phyloP scores from a whole-genome alignment of 2,888 invertebrate species.

The Synanthedon myopaeformis region DNA sequence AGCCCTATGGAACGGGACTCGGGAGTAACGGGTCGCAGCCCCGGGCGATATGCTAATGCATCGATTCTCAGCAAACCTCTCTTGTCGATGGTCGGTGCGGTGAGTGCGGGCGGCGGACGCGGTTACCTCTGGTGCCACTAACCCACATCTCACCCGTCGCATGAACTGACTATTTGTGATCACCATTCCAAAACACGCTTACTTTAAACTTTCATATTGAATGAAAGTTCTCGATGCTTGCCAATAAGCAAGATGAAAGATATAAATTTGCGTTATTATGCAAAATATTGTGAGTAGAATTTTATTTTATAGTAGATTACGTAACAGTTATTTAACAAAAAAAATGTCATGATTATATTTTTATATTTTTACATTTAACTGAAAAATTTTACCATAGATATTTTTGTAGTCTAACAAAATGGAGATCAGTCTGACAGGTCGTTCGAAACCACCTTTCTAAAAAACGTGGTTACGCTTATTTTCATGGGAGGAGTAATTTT shows the following conservation, averaged over 20 bases:
- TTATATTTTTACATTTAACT: too few relatives aligned
- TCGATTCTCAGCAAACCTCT: conserved; percentile 32
- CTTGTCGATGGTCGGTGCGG: conserved; percentile 4
- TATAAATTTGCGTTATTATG: too few relatives aligned
- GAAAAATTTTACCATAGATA: too few relatives aligned
- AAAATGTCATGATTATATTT: too few relatives aligned
- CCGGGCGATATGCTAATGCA: conserved; percentile 57
- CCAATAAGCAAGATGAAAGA: conserved; percentile 16
- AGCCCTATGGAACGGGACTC: conserved; percentile 48
- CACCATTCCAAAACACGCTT: conserved; percentile 55
- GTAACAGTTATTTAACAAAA: too few relatives aligned
- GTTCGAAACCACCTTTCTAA: too few relatives aligned
- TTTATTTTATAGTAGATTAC: too few relatives aligned
- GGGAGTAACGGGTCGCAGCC: conserved; percentile 55
- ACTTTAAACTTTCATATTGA: conserved; percentile 61
- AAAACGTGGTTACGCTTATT: too few relatives aligned
- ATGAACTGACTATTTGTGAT: conserved; percentile 58
- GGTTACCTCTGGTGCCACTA: conserved; percentile 43
- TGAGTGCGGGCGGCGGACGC: conserved; percentile 24
- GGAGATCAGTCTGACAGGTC: too few relatives aligned
- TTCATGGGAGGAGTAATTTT: too few relatives aligned
- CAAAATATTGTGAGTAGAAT: too few relatives aligned
- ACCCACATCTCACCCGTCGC: conserved; percentile 55
- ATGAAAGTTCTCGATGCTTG: conserved; percentile 48
- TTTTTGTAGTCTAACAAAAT: too few relatives aligned